Conservation (phyloP, 2,797 vertebrate species). For the Alosa sapidissima region DNA sequence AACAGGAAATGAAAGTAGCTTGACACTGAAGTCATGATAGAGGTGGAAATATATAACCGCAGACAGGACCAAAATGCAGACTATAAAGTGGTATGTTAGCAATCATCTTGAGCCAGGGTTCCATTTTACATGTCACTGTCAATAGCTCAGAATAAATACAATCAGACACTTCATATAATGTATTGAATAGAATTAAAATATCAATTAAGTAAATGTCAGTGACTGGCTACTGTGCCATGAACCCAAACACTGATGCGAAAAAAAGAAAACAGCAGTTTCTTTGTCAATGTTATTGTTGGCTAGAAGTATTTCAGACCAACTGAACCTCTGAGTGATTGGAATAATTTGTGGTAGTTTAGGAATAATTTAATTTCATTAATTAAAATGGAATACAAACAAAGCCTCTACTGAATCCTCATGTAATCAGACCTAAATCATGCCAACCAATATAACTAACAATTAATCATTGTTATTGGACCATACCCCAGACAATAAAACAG, state of each 20-base stretch:
- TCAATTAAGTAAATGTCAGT: not conserved
- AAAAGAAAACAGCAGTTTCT: not conserved
- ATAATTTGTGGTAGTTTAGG: not conserved
- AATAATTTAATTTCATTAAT: slow-evolving; percentile 14
- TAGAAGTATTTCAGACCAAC: not conserved
- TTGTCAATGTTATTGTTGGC: not conserved
- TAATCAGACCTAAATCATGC: not conserved
- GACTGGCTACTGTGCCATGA: not conserved
- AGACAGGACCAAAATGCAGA: not conserved
- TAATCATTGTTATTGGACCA: not conserved
- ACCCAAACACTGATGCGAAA: not conserved
- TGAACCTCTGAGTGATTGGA: not conserved
- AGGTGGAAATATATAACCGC: not conserved
- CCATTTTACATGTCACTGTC: not conserved
- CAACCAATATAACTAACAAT: not conserved
- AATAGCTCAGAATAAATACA: not conserved
- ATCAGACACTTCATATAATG: not conserved
- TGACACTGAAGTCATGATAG: not conserved
- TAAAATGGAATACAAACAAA: not conserved
- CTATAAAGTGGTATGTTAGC: not conserved
- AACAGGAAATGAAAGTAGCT: not conserved
- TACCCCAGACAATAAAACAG: not conserved
- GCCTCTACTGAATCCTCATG: not conserved
- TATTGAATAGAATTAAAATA: not conserved
- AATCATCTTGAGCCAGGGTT: not conserved